Evolutionary conservation across 2,888 invertebrate genomes (phyloP).

Genomic region (Macrosoma leucophasiata): DNA sequence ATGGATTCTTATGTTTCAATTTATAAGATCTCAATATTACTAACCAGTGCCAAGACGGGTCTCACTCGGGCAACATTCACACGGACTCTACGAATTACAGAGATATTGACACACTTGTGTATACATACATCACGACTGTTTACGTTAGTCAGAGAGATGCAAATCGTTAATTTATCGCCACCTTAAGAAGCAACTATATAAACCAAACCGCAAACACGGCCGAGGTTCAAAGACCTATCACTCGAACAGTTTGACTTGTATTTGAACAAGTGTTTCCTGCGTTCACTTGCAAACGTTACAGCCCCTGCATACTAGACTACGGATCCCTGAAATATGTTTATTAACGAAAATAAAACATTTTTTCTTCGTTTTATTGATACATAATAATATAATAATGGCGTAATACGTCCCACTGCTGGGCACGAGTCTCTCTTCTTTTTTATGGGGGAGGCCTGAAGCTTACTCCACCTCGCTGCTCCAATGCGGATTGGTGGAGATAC

Average conservation of each 20-base stretch:
- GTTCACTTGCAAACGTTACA: constrained; percentile 48
- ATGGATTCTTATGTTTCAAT: too few species aligned
- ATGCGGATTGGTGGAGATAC: too few species aligned
- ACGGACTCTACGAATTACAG: too few species aligned
- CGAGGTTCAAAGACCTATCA: constrained; percentile 70
- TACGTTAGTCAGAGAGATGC: constrained; percentile 60
- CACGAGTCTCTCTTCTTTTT: too few species aligned
- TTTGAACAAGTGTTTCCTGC: constrained; percentile 61
- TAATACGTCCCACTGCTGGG: too few species aligned
- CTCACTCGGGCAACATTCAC: constrained; percentile 25
- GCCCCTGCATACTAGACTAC: constrained; percentile 31
- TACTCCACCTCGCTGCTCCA: too few species aligned
- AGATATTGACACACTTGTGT: constrained; percentile 52
- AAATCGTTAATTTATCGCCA: constrained; percentile 72
- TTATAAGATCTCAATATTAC: too few species aligned
- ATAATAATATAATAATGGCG: too few species aligned
- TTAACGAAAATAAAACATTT: not conserved
- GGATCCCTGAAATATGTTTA: too few species aligned
- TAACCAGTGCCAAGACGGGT: too few species aligned
- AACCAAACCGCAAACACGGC: constrained; percentile 64
- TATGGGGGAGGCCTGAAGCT: too few species aligned
- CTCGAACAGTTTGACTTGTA: constrained; percentile 56
- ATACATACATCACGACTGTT: constrained; percentile 56
- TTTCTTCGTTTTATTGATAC: too few species aligned
- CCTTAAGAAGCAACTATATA: constrained; percentile 65